Percentiles rank a stretch among this genome's conserved stretches.
Evolutionary conservation across 1,140 invertebrate species (phyloP).

Genomic region (Leptinotarsa undecemlineata): DNA sequence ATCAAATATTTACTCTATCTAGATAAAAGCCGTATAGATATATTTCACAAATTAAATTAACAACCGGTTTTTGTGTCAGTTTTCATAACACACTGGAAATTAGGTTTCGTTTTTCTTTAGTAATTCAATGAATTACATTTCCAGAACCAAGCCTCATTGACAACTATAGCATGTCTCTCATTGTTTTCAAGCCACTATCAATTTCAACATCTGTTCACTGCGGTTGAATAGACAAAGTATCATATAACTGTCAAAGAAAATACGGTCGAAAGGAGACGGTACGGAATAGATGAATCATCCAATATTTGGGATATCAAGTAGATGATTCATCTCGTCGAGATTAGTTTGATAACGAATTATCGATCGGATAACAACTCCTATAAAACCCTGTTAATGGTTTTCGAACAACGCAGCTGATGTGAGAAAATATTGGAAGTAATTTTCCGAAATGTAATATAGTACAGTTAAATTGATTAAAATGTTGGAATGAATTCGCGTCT

Average conservation of each 20-base stretch:
- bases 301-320: not conserved
- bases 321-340: not conserved
- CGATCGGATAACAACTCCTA: not conserved
- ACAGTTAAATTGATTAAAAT: no score
- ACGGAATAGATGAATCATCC: not conserved
- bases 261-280: not conserved
- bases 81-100: no score
- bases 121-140: not conserved
- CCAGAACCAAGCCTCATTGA: not conserved
- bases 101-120: not conserved
- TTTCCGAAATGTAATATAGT: no score
- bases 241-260: not conserved
- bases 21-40: not conserved
- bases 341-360: not conserved
- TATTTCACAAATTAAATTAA: not conserved
- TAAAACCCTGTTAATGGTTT: not conserved
- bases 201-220: not conserved
- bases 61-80: no score
- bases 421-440: no score
- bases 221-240: not conserved
- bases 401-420: not conserved
- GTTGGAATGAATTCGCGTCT: no score
- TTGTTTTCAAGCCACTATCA: not conserved
- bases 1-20: not conserved
- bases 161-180: not conserved